Base-by-base conservation (phyloP, 2,797 vertebrate species). In the Dromococcyx pavoninus region DNA sequence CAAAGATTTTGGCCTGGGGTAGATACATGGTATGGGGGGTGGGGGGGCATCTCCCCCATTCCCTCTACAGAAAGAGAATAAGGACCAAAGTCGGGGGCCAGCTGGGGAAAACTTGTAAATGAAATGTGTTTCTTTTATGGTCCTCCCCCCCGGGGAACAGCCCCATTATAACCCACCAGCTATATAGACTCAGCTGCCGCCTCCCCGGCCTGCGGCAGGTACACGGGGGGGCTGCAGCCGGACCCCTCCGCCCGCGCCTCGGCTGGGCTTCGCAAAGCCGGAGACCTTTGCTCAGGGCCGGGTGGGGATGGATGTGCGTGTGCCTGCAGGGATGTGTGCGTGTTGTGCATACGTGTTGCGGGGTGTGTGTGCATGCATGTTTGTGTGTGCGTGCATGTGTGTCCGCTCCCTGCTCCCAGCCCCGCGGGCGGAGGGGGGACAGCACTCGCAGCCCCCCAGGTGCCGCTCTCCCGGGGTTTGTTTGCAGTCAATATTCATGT, bases 401-500 rank as follows among this genome's bases (percentile, higher is more conserved):
- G 44, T 22, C 51, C 54, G n/a, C 30, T 10, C n/a, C 50, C 70
- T 27, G 3, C 27, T 9, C 27, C 39, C 65, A 21, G 4, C n/a
- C 35, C 58, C 58, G 58, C 33, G 13, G 78, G 66, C 41, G 5
- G 48, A 17, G 65, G 43, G 74, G 7, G 48, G 48, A 3, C 17
- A 65, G 33, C 32, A 33, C 51, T 65, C 62, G 56, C 91, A 82
- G 91, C 86, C 88, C 94, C 92, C 94, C 96, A 96, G 96, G 96
- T 96, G 94, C 76, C 76, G 86, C 95, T 93, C 93, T 85, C 95
- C 86, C 56, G 65, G 87, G 60, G 94, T 97, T 96, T 96, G 94
- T 95, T 96, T 96, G 95, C 93, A 94, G 95, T 95, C 96, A 96
- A 95, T 96, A 97, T 97, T 97, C 96, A 95, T 97, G 96, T 97